These are phyloP conservation scores for Pachydiplax longipennis DNA, from an alignment of 2,888 invertebrate species.

Conservation along the genomic window DNA sequence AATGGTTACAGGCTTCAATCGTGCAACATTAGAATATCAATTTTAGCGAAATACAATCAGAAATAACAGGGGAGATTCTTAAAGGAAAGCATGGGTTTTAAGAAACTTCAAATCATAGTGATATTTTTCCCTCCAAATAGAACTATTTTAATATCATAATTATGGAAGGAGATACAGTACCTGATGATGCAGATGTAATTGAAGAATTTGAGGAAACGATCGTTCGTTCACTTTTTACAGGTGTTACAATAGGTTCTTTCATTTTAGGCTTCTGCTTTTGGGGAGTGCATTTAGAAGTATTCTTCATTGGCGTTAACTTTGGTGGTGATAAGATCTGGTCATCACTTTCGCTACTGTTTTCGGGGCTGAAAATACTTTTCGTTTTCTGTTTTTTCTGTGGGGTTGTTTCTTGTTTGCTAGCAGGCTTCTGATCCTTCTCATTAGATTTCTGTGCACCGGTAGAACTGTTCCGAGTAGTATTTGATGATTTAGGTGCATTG, in stretches of 20 bases:
- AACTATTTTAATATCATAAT: no score
- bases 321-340: slow-evolving; percentile 55
- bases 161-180: not conserved
- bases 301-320: slow-evolving; percentile 60
- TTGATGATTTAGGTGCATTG: slow-evolving; percentile 58
- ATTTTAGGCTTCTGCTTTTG: slow-evolving; percentile 55
- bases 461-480: slow-evolving; percentile 67
- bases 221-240: slow-evolving; percentile 45
- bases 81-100: no score
- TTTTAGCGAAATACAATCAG: no score
- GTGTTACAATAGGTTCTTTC: slow-evolving; percentile 54
- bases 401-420: slow-evolving; percentile 56
- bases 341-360: slow-evolving; percentile 75
- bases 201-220: slow-evolving; percentile 50
- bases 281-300: slow-evolving; percentile 53
- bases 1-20: no score
- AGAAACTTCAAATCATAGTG: no score
- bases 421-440: slow-evolving; percentile 61
- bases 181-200: slow-evolving; percentile 52
- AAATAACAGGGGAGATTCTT: no score
- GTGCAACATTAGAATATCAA: no score
- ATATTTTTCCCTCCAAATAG: no score
- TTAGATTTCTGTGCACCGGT: slow-evolving; percentile 59
- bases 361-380: slow-evolving; percentile 78
- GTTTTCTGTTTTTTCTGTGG: slow-evolving; percentile 51